phyloP scores from a whole-genome alignment of 2,113 vertebrate species.

The Physeter macrocephalus region DNA sequence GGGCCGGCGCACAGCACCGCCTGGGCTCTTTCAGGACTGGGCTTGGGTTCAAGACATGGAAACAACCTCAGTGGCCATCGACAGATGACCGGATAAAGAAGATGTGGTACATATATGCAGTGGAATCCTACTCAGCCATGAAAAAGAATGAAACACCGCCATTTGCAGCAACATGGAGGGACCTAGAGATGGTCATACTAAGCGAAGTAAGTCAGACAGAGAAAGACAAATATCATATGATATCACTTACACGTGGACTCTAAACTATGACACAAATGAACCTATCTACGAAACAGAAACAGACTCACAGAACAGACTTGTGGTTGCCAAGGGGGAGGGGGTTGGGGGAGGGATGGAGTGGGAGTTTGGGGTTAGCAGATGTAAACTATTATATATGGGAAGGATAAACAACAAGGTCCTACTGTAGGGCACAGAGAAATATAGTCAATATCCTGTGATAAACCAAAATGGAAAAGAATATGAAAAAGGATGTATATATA shows the following conservation, averaged over 20 bases:
- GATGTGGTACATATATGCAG: neutral
- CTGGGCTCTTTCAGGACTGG: rapidly evolving
- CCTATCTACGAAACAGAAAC: neutral
- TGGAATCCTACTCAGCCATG: neutral
- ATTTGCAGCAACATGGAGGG: neutral
- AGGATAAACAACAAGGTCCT: neutral
- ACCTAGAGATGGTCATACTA: neutral
- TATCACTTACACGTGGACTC: neutral
- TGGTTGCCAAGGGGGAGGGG: neutral
- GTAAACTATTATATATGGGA: neutral
- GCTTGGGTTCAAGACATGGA: neutral
- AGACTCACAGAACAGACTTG: neutral
- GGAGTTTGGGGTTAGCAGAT: neutral
- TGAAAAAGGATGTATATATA: neutral
- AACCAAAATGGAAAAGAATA: neutral
- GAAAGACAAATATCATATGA: neutral
- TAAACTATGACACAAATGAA: rapidly evolving
- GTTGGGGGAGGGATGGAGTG: neutral
- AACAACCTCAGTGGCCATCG: neutral
- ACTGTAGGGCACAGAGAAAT: rapidly evolving
- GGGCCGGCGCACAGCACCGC: rapidly evolving
- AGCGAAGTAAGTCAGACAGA: neutral
- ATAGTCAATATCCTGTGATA: neutral
- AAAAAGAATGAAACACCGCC: neutral
- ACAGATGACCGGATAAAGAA: neutral